These are phyloP conservation scores for Phasia obesa DNA, from an alignment of 2,888 invertebrate species.

Conservation along the genomic window DNA sequence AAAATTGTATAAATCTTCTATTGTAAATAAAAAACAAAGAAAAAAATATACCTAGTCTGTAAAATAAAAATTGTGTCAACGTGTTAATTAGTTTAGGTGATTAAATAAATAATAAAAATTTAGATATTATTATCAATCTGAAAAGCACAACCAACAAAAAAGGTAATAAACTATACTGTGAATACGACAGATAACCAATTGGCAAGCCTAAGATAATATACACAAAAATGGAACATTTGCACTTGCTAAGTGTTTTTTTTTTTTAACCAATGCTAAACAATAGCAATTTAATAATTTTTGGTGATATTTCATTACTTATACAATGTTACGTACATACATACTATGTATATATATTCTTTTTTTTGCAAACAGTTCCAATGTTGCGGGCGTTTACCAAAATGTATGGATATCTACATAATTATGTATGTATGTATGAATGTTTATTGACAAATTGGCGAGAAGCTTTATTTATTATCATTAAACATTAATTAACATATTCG, in stretches of 20 bases:
- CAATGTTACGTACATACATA: background rate
- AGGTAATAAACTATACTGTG: constrained; percentile 11
- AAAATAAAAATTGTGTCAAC: constrained; percentile 48
- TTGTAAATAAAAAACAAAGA: constrained; percentile 25
- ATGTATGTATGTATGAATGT: background rate
- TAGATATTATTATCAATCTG: background rate
- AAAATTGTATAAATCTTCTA: constrained; percentile 34
- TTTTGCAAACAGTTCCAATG: background rate
- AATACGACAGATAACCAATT: background rate
- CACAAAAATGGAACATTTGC: constrained; percentile 14
- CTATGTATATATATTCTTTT: background rate
- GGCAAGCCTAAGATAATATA: constrained; percentile 13
- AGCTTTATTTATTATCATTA: no score
- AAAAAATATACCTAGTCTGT: background rate
- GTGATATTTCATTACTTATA: background rate
- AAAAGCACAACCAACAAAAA: constrained; percentile 12
- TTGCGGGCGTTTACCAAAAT: constrained; percentile 32
- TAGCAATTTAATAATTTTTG: background rate
- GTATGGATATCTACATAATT: background rate
- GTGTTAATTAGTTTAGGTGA: constrained; percentile 45
- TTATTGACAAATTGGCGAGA: background rate
- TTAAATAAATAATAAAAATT: constrained; percentile 23
- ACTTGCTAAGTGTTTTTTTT: background rate
- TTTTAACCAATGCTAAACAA: background rate
- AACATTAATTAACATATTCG: no score